A percentile compares a stretch with the other conserved stretches of the same genome.
These are phyloP conservation scores for Epinephelus fuscoguttatus DNA, from an alignment of 2,113 vertebrate species.

Conservation along the genomic window DNA sequence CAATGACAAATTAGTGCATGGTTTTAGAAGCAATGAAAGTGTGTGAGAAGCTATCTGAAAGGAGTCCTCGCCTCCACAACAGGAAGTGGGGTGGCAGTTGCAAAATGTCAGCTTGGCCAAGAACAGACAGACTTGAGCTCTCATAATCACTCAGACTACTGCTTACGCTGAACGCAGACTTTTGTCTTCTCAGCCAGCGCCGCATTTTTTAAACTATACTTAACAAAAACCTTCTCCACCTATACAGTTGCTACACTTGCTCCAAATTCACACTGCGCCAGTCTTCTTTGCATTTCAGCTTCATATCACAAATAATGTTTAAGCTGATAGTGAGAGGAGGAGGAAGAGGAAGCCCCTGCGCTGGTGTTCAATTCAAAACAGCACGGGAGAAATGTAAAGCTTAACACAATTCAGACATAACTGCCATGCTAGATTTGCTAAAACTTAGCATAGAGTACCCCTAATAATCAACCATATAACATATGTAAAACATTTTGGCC, in stretches of 20 bases:
- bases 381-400: neutral
- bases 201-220: neutral
- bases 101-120: slow-evolving; percentile 71
- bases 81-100: slow-evolving; percentile 78
- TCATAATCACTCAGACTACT: slow-evolving; percentile 27
- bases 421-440: neutral
- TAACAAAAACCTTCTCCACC: neutral
- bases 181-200: neutral
- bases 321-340: no score
- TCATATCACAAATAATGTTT: neutral
- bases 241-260: neutral
- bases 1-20: neutral
- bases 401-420: neutral
- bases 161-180: slow-evolving; percentile 3
- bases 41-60: slow-evolving; percentile 34
- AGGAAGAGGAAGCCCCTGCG: neutral
- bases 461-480: neutral
- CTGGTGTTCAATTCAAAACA: neutral
- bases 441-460: neutral
- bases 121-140: slow-evolving; percentile 35
- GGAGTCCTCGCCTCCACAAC: slow-evolving; percentile 60
- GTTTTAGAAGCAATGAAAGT: slow-evolving; percentile 47
- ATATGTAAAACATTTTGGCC: neutral
- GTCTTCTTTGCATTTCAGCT: neutral
- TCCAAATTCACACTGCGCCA: neutral